Evolutionary conservation across 1,140 invertebrate genomes (phyloP), one percentile per base, ranked within the genome.

Genomic region (Tetramorium simillimum): DNA sequence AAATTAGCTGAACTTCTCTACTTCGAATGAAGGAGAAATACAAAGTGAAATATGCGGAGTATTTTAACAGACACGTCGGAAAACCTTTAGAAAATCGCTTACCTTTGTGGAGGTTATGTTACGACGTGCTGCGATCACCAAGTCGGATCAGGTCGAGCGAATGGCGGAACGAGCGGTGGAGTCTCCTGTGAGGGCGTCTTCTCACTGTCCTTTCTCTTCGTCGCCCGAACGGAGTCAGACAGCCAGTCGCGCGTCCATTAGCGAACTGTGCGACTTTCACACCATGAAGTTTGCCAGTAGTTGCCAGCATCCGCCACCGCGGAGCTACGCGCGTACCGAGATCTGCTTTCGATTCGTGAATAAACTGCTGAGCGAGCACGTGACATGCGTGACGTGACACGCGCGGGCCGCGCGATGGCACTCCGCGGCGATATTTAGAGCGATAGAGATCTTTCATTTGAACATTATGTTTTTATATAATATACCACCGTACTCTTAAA

Each of bases 211-310:
- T 75, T 40, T 56, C 10, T 24, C 37, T 58, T 40, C 72, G 14
- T 75, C 51, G 28, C 12, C 5, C n/a, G 28, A 37, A 16, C 40
- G 28, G 58, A n/a, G 51, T 80, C n/a, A n/a, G 56, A 24, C 84
- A 89, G 72, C n/a, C 84, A 63, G 80, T 87, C 73, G 33, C 53
- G 76, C 84, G 73, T 62, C 82, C 91, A 86, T 88, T 88, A 91
- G 89, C 85, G 88, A 90, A 92, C 89, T 88, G 88, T 63, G 72
- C 72, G 53, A 88, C 90, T 88, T 86, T 89, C 88, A 80, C 89
- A 40, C 69, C 65, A 43, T 10, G 69, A 28, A 43, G 37, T 16
- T n/a, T n/a, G 46, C 69, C 67, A 24, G 21, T 14, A 28, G n/a
- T n/a, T n/a, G 46, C 49, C 67, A 24, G 21, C 21, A 16, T 40